These are phyloP conservation scores for Temnothorax unifasciatus DNA, from an alignment of 2,888 invertebrate species.

Conservation along the genomic window DNA sequence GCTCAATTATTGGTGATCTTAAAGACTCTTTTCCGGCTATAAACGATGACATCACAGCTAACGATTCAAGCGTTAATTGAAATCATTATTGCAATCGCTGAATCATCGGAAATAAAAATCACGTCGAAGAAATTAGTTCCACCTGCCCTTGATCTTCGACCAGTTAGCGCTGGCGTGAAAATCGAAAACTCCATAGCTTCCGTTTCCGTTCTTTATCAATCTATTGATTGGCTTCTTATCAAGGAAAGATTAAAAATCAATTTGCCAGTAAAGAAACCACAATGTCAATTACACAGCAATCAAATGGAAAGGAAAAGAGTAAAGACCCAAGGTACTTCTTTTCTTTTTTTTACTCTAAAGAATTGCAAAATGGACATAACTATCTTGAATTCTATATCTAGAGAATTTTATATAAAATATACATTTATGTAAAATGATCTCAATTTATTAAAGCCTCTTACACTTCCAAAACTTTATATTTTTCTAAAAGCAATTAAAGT, in stretches of 20 bases:
- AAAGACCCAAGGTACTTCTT: not conserved
- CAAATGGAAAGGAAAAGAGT: not conserved
- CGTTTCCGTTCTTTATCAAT: not conserved
- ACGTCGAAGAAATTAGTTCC: not conserved
- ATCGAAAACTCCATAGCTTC: not conserved
- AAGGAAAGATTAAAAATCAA: not conserved
- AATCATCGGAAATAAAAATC: constrained; percentile 40
- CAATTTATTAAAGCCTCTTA: not conserved
- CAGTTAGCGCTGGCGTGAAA: not conserved
- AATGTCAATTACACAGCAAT: not conserved
- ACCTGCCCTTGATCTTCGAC: constrained; percentile 9
- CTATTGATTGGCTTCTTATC: not conserved
- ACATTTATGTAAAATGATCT: not conserved
- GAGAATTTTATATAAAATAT: not conserved
- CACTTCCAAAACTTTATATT: not conserved
- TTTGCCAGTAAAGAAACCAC: not conserved
- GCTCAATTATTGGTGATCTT: constrained; percentile 6
- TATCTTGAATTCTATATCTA: not conserved
- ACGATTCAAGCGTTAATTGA: constrained; percentile 28
- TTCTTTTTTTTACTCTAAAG: not conserved
- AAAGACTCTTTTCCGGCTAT: not conserved
- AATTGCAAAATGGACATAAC: not conserved
- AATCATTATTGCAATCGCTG: constrained; percentile 40
- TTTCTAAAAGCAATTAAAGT: not conserved
- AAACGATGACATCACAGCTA: constrained; percentile 22